Conservation (phyloP, 2,113 vertebrate genomes). For the Platysternon megacephalum region DNA sequence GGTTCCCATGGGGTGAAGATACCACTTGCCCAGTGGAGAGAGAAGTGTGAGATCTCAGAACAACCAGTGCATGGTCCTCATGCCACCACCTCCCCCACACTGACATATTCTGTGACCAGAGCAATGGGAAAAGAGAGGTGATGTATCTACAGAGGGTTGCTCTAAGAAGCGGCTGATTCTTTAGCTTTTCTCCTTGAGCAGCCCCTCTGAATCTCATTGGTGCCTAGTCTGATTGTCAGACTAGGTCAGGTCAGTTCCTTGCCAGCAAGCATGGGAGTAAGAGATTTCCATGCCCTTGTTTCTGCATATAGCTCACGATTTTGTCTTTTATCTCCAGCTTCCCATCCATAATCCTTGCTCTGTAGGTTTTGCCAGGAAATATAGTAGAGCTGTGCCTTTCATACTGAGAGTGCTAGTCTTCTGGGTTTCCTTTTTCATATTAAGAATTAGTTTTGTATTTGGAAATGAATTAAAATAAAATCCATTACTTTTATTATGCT, state of each 20-base stretch:
- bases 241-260: background rate
- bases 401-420: background rate
- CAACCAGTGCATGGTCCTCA: background rate
- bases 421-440: background rate
- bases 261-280: background rate
- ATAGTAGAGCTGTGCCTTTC: background rate
- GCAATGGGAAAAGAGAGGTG: background rate
- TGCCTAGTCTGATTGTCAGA: background rate
- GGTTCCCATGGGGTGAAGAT: background rate
- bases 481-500: background rate
- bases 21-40: background rate
- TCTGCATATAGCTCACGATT: background rate
- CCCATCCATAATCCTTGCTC: background rate
- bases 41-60: background rate
- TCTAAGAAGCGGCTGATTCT: background rate
- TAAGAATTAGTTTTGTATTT: background rate
- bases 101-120: background rate
- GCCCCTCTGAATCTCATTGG: background rate
- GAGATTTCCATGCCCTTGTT: background rate
- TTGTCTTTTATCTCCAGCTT: background rate
- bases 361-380: background rate
- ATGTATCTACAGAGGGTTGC: accelerated
- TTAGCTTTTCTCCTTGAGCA: background rate
- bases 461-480: background rate
- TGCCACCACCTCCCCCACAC: background rate